Evolutionary conservation across 2,888 invertebrate species (phyloP), one percentile per base, ranked within the genome.

Genomic region (Anoplius nigerrimus): DNA sequence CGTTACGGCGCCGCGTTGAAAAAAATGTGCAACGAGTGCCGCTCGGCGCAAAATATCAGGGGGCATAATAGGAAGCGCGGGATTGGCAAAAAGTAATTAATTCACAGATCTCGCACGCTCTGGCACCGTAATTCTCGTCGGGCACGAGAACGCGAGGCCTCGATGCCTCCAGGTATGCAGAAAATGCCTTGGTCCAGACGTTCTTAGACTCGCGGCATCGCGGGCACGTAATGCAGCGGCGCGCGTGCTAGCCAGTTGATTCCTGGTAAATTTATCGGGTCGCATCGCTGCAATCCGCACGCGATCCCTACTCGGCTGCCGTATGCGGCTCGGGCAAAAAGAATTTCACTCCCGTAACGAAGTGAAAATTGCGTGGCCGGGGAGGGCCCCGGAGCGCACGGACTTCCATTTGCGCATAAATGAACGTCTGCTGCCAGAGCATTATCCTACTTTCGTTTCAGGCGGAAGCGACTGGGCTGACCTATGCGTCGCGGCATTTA

Each of bases 301-400:
- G 82, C 83, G 79, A 83, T 80, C 78, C 72, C 61, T 66, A 58
- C 66, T 60, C 60, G 34, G 20, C 51, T 45, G 20, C 46, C 24
- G 45, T 54, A 71, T 51, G 53, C 62, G 27, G 51, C 62, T 71
- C 71, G 66, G 65, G 75, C 66, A 75, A 72, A 70, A 79, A 75
- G 73, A 81, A 78, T 82, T 82, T 83, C 83, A 78, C 80, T 82
- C 80, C 79, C 78, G 78, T 81, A 81, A 83, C 82, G 76, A 82
- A 82, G 82, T 81, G 80, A 83, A 82, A 82, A 82, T 82, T 77
- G 76, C 70, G 72, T 73, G 71, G 71, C 65, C 74, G 66, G 71
- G 58, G 34, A 34, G 34, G 48, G 59, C 56, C 22, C 46, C 55
- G 48, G 21, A 2, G 24, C 21, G 53, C 59, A 65, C 70, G 69